A percentile compares a stretch with the other conserved stretches of the same genome.
Evolutionary conservation across 1,140 invertebrate genomes (phyloP).

Genomic region (Chymomyza costata): DNA sequence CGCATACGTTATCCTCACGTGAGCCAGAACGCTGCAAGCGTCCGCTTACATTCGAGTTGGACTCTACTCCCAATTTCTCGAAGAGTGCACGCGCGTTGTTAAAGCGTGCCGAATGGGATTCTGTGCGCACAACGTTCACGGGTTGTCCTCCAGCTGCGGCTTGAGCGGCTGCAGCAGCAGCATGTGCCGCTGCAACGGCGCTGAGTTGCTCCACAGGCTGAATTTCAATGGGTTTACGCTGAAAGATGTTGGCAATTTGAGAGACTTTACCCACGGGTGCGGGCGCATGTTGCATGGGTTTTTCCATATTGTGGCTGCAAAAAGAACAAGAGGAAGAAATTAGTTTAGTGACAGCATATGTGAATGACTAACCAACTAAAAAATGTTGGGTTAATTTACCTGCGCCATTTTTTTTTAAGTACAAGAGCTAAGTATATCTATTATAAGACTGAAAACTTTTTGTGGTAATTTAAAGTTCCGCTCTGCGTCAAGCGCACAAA

Average conservation of each 20-base stretch:
- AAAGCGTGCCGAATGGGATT: conserved; percentile 92
- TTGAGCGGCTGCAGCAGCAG: conserved; percentile 53
- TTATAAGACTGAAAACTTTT: too few relatives aligned
- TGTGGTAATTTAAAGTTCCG: too few relatives aligned
- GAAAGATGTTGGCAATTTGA: conserved; percentile 92
- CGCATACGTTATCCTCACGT: conserved; percentile 70
- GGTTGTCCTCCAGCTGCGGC: conserved; percentile 40
- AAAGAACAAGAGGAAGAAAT: neutral
- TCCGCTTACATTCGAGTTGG: conserved; percentile 76
- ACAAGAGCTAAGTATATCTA: too few relatives aligned
- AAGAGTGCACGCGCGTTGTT: conserved; percentile 94
- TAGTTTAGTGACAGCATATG: conserved; percentile 2
- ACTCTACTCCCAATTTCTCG: conserved; percentile 90
- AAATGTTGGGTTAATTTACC: conserved; percentile 32
- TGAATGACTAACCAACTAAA: neutral
- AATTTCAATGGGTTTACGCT: conserved; percentile 78
- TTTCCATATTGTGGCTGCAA: conserved; percentile 77
- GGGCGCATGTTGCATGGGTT: conserved; percentile 80
- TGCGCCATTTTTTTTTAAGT: conserved; percentile 51
- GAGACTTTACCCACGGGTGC: conserved; percentile 87
- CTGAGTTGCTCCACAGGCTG: conserved; percentile 69
- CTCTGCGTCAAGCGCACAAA: too few relatives aligned
- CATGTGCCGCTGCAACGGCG: conserved; percentile 65
- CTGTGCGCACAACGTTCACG: conserved; percentile 85
- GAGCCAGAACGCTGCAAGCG: conserved; percentile 64